These are phyloP conservation scores for Falco biarmicus DNA, from an alignment of 2,797 vertebrate species.

Conservation along the genomic window DNA sequence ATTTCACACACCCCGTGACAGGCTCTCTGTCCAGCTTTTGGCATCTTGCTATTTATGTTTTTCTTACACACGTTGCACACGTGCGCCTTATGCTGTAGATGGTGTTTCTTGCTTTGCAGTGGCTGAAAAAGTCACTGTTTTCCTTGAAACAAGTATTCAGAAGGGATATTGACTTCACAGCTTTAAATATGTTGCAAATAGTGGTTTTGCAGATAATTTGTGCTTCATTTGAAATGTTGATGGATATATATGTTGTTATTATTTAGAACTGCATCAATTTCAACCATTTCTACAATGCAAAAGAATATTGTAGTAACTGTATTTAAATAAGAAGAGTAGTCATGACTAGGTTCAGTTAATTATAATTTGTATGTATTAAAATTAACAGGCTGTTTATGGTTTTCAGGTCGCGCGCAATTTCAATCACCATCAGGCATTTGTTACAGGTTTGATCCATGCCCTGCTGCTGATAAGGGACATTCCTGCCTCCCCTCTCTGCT, in stretches of 20 bases:
- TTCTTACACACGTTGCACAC: not conserved
- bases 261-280: not conserved
- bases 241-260: not conserved
- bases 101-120: not conserved
- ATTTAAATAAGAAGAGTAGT: not conserved
- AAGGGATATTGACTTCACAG: not conserved
- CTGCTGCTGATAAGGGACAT: not conserved
- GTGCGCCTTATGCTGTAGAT: not conserved
- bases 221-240: not conserved
- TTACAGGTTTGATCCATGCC: not conserved
- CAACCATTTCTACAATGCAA: not conserved
- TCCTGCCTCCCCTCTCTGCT: not conserved
- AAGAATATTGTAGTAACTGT: not conserved
- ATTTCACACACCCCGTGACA: not conserved
- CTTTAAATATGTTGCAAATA: not conserved
- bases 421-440: not conserved
- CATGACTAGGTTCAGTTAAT: not conserved
- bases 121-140: not conserved
- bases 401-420: not conserved
- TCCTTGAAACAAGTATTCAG: not conserved
- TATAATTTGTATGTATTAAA: not conserved
- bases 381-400: not conserved
- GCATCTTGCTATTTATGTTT: not conserved
- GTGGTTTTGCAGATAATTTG: not conserved
- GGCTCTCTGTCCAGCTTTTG: constrained; percentile 27